phyloP scores from a whole-genome alignment of 2,113 vertebrate genomes.

The Pedionomus torquatus region DNA sequence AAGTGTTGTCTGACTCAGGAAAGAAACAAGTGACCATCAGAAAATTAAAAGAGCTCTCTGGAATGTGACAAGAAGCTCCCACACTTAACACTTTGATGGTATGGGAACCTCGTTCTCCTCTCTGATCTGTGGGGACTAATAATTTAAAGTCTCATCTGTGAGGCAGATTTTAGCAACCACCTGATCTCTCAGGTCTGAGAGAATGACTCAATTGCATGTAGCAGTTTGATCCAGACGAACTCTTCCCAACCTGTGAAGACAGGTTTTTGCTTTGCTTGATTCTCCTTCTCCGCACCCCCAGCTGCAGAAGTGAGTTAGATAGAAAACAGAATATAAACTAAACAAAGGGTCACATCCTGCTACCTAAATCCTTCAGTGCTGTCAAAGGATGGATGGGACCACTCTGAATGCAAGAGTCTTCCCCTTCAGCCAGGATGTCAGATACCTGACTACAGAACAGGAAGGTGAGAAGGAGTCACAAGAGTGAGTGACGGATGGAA shows the following conservation, averaged over 20 bases:
- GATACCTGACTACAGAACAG: not conserved
- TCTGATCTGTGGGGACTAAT: not conserved
- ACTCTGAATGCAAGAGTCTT: not conserved
- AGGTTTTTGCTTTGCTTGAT: not conserved
- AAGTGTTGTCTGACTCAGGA: not conserved
- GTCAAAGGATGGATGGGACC: not conserved
- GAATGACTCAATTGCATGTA: fast-evolving
- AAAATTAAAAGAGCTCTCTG: not conserved
- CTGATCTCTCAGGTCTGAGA: not conserved
- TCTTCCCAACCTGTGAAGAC: not conserved
- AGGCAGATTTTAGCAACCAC: not conserved
- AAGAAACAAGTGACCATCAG: not conserved
- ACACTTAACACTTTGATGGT: not conserved
- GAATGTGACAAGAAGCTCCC: not conserved
- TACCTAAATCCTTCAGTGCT: not conserved
- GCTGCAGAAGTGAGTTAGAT: not conserved
- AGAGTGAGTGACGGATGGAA: not conserved
- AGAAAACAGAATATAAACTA: not conserved
- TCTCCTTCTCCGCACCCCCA: not conserved
- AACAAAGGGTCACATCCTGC: not conserved
- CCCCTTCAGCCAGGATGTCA: not conserved
- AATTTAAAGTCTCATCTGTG: not conserved
- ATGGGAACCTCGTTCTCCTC: not conserved
- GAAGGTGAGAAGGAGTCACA: not conserved
- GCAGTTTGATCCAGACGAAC: not conserved